Base-by-base conservation (phyloP, 1,140 invertebrate species). In the Orussus abietinus region DNA sequence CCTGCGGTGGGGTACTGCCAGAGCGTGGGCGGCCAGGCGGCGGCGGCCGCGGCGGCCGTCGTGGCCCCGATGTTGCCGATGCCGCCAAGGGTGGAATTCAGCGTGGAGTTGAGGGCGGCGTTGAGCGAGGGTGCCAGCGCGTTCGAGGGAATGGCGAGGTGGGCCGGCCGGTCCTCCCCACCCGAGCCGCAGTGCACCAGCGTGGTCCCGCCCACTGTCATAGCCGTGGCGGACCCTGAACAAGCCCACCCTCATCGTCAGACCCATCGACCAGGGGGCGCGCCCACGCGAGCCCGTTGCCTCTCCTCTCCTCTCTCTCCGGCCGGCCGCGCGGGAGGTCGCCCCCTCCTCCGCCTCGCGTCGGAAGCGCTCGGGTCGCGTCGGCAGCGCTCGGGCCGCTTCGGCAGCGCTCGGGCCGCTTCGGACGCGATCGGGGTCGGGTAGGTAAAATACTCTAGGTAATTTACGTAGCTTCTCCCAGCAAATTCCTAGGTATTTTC, bases 1-100 rank as follows among this genome's bases (percentile, higher is more conserved):
- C 82, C 77, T 34, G 62, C 51, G 38, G 64, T 65, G 53, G 83
- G 83, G 74, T 85, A 86, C 70, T 84, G 79, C 84, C 80, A 84
- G 58, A 86, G 72, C 47, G 84, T 80, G 39, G 84, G 77, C 53
- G 81, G 63, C 57, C 60, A 55, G 49, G 65, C 34, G 58, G 69
- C 43, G 29, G 66, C 54, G 26, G 58, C 40, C 15, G 62, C 48
- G 17, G 65, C 64, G 54, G 64, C 69, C 37, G 60, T 53, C 55
- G 64, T 53, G 60, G 65, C 44, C 63, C 62, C 51, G 65, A 69
- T 47, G 64, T 63, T 60, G 61, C 71, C 73, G 55, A 77, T 66
- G 62, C 72, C 72, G 69, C 76, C 75, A 57, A 79, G 63, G 66
- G 69, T 62, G 53, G 68, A 49, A 55, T 62, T 58, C 48, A 76